Percentiles rank a stretch among this genome's conserved stretches.
These are phyloP conservation scores for Clangula hyemalis DNA, from an alignment of 2,797 vertebrate species.

Conservation along the genomic window DNA sequence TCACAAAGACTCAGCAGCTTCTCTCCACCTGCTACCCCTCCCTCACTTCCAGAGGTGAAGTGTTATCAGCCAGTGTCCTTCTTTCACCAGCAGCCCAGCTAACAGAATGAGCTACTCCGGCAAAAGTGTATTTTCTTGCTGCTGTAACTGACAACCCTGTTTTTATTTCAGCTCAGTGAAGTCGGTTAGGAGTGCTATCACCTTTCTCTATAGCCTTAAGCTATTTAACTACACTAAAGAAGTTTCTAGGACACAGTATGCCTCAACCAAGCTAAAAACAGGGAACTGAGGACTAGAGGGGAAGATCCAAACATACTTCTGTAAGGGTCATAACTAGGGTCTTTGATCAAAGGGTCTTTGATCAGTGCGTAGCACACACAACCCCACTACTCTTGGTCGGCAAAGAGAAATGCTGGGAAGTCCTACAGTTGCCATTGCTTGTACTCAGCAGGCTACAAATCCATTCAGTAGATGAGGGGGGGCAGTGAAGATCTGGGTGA, in stretches of 20 bases:
- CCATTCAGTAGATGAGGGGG: background rate
- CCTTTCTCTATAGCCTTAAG: background rate
- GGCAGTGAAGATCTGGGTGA: background rate
- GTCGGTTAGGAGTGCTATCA: background rate
- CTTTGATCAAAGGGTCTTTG: background rate
- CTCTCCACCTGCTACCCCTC: slow-evolving; percentile 35
- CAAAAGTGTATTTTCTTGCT: background rate
- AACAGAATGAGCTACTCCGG: background rate
- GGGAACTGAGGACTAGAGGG: rapidly evolving
- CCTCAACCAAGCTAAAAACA: background rate
- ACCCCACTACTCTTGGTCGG: background rate
- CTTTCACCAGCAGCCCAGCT: background rate
- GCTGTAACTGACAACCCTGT: background rate
- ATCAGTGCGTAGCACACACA: background rate
- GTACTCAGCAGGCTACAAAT: background rate
- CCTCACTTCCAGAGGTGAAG: slow-evolving; percentile 46
- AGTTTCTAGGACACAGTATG: slow-evolving; percentile 4
- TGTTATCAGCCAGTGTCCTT: slow-evolving; percentile 39
- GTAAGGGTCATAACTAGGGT: background rate
- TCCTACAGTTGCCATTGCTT: background rate
- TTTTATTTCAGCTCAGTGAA: background rate
- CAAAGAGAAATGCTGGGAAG: background rate
- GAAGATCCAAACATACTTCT: background rate
- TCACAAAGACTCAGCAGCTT: slow-evolving; percentile 16
- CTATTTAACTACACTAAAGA: background rate